phyloP scores from a whole-genome alignment of 2,888 invertebrate genomes.

The Ptycholaimellus sp. region DNA sequence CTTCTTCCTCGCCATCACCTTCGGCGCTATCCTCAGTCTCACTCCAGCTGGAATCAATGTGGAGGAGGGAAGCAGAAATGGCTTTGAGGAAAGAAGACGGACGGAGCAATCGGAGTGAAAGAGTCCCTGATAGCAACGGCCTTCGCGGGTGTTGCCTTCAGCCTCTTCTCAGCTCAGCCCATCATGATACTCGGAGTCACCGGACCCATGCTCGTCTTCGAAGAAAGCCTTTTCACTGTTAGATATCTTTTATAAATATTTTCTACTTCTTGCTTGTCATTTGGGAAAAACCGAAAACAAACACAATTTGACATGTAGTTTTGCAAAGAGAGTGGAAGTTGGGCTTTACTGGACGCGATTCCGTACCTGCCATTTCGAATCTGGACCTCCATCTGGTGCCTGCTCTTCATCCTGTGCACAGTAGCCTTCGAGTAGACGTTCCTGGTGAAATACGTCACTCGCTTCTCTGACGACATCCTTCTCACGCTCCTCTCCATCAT shows the following conservation, averaged over 20 bases:
- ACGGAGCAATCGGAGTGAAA: constrained; percentile 65
- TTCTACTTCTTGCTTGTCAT: too few species aligned
- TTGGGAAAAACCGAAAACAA: too few species aligned
- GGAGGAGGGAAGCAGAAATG: too few species aligned
- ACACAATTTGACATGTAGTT: too few species aligned
- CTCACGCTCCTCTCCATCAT: constrained; percentile 1
- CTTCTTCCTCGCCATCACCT: too few species aligned
- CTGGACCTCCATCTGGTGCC: constrained; percentile 1
- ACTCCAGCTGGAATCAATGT: too few species aligned
- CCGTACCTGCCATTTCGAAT: too few species aligned
- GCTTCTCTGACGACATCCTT: constrained; percentile 4
- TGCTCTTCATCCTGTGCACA: neutral
- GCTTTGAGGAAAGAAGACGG: constrained; percentile 65
- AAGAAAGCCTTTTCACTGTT: constrained; percentile 70
- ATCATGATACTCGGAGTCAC: constrained; percentile 81
- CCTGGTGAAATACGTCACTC: constrained; percentile 3
- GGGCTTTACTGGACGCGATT: too few species aligned
- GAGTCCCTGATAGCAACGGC: constrained; percentile 60
- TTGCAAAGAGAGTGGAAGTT: too few species aligned
- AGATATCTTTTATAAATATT: too few species aligned
- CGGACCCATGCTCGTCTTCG: constrained; percentile 69
- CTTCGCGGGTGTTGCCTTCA: constrained; percentile 57
- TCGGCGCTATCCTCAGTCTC: too few species aligned
- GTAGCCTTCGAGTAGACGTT: constrained; percentile 1
- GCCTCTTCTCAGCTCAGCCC: constrained; percentile 63